These are phyloP conservation scores for Peromyscus nudipes DNA, from an alignment of 2,797 vertebrate species.

Conservation along the genomic window DNA sequence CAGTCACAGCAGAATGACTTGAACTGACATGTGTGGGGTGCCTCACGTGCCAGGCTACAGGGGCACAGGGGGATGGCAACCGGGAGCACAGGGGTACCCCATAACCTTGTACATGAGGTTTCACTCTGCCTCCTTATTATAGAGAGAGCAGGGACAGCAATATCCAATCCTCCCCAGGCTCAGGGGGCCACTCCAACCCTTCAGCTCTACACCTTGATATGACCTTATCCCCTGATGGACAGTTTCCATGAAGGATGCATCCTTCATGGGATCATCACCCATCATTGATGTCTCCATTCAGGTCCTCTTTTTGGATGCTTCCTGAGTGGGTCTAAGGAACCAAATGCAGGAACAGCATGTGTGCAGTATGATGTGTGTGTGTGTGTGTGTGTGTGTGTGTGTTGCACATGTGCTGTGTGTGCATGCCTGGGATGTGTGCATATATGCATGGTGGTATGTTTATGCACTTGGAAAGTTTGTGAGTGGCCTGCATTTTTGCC, in stretches of 20 bases:
- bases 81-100: not conserved
- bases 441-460: not conserved
- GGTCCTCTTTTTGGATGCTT: not conserved
- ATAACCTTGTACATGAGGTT: not conserved
- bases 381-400: too few relatives aligned
- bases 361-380: too few relatives aligned
- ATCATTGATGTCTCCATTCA: not conserved
- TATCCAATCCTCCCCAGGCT: not conserved
- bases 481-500: not conserved
- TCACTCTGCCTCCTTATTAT: not conserved
- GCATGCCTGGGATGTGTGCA: not conserved
- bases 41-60: not conserved
- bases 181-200: not conserved
- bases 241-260: not conserved
- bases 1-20: not conserved
- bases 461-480: not conserved
- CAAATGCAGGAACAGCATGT: not conserved
- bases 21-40: too few relatives aligned
- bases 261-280: not conserved
- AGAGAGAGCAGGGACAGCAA: not conserved
- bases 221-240: accelerated
- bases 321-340: not conserved
- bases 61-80: not conserved
- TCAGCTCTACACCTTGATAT: not conserved
- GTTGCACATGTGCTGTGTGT: not conserved